phyloP scores from a whole-genome alignment of 53 echinoderm and acorn worm genomes.

The Actinopyga echinites region DNA sequence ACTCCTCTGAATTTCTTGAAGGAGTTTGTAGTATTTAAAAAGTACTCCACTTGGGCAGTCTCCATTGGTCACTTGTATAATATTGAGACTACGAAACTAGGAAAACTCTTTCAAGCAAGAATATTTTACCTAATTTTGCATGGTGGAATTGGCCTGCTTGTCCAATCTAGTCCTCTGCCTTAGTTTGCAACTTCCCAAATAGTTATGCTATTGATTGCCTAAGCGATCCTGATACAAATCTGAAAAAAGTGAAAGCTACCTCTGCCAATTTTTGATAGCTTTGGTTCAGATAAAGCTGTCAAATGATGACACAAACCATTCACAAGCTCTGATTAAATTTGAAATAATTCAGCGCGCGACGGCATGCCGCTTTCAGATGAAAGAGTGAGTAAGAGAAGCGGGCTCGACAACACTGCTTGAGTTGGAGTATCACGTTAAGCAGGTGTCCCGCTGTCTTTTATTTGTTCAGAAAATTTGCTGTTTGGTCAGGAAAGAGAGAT shows the following conservation, averaged over 20 bases:
- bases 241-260: conserved; percentile 14
- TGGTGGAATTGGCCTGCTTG: too few relatives aligned
- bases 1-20: too few relatives aligned
- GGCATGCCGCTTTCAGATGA: conserved; percentile 18
- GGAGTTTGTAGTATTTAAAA: too few relatives aligned
- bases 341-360: conserved; percentile 25
- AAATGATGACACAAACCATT: conserved; percentile 43
- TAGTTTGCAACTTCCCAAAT: too few relatives aligned
- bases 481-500: conserved; percentile 32
- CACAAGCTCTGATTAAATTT: conserved; percentile 41
- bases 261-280: conserved; percentile 29
- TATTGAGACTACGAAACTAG: too few relatives aligned
- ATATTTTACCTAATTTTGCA: too few relatives aligned
- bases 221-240: neutral
- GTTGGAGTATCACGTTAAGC: conserved; percentile 34
- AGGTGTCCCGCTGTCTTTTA: conserved; percentile 38
- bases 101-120: too few relatives aligned
- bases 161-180: too few relatives aligned
- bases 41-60: too few relatives aligned
- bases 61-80: too few relatives aligned
- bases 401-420: conserved; percentile 13
- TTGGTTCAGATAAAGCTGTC: conserved; percentile 41
- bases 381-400: neutral
- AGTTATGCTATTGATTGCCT: too few relatives aligned
- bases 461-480: conserved; percentile 40